phyloP scores from a whole-genome alignment of 1,140 invertebrate genomes.

The Cherax destructor region DNA sequence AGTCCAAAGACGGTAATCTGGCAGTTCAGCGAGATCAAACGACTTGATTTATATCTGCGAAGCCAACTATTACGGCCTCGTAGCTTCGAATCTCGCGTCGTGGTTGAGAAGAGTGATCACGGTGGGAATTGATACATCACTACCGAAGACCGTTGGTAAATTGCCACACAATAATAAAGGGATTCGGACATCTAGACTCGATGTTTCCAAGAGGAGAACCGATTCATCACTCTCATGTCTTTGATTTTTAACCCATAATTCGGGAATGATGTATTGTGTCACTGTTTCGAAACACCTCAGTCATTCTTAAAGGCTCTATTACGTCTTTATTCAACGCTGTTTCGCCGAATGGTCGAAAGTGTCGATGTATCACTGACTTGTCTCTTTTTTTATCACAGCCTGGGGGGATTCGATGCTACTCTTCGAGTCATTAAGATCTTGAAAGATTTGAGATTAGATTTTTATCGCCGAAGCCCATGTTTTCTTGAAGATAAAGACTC shows the following conservation, averaged over 20 bases:
- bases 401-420: too few relatives aligned
- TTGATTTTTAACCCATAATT: not conserved
- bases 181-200: not conserved
- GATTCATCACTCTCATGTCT: not conserved
- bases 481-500: too few relatives aligned
- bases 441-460: too few relatives aligned
- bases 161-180: not conserved
- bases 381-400: too few relatives aligned
- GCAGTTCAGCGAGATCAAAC: not conserved
- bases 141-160: not conserved
- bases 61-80: not conserved
- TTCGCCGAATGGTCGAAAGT: too few relatives aligned
- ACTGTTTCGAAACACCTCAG: not conserved
- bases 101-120: not conserved
- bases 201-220: not conserved
- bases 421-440: too few relatives aligned
- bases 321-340: too few relatives aligned
- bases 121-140: slow-evolving; percentile 10
- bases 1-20: not conserved
- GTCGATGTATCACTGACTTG: too few relatives aligned
- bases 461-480: too few relatives aligned
- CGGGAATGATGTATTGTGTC: not conserved
- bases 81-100: not conserved
- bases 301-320: too few relatives aligned
- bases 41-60: not conserved